Evolutionary conservation across 2,113 vertebrate species (phyloP), one percentile per base, ranked within the genome.

Genomic region (Eublepharis macularius): DNA sequence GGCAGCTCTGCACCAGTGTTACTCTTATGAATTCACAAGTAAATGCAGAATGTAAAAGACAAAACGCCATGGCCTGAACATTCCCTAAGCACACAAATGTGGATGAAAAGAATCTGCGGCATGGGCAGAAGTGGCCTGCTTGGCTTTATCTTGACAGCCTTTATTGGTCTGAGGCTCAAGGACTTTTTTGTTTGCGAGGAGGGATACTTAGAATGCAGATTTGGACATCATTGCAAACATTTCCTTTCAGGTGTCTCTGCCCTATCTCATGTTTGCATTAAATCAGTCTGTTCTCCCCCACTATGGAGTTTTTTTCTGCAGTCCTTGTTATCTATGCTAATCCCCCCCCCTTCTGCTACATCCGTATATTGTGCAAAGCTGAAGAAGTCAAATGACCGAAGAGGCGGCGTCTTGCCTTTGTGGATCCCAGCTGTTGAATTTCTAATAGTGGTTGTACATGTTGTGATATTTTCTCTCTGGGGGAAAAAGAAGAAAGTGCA

Each of bases 381-480:
- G 76, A 74, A 60, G 70, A 75, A 45, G 36, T 21, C 26, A 26
- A 32, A 24, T 2, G n/a, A 9, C 65, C 21, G 73, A 80, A 49
- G 16, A 32, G 29, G 12, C 2, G 6, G n/a, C n/a, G 36, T 57
- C 24, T 34, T 63, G 60, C 60, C 26, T 83, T 63, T 39, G 8
- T n/a, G 63, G 43, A 3, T 51, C 24, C 36, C 54, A 29, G 57
- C 57, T 41, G n/a, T n/a, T 75, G 60, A 2, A 36, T 73, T 47
- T 81, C 83, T 90, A 93, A 69, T 87, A 92, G 81, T 80, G 75
- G 66, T 86, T 84, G 45, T 86, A 72, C 34, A 69, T 73, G 10
- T 1, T 17, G 29, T 84, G 49, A 74, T 89, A 89, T 14, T 80
- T 92, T 72, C 86, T 92, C 83, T 83, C 92, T 92, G 75, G 2